Percentiles rank a stretch among this genome's conserved stretches.
phyloP scores from a whole-genome alignment of 2,888 invertebrate genomes.

The Ferrisia virgata region DNA sequence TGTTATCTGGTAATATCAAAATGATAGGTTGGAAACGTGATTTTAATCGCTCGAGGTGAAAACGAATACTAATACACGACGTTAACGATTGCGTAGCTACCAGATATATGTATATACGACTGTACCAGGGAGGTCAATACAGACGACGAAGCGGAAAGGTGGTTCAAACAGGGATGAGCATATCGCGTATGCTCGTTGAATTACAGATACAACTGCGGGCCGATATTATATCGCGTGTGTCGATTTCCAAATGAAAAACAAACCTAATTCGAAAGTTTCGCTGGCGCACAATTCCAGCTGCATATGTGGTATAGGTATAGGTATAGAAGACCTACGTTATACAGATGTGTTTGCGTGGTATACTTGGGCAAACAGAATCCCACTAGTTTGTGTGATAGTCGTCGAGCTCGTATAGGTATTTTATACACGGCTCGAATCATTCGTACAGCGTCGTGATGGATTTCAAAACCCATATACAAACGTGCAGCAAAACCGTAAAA shows the following conservation, averaged over 20 bases:
- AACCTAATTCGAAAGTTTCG: not conserved
- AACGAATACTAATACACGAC: not conserved
- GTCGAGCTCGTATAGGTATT: not conserved
- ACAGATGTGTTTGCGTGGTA: not conserved
- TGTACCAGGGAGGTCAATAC: not conserved
- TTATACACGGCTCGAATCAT: not conserved
- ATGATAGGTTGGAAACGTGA: constrained; percentile 17
- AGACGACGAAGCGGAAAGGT: not conserved
- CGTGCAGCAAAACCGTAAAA: not conserved
- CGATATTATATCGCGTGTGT: constrained; percentile 3
- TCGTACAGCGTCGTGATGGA: not conserved
- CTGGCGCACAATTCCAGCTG: not conserved
- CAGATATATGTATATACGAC: too few relatives aligned
- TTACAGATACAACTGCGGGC: not conserved
- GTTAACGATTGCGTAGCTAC: not conserved
- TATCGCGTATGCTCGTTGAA: constrained; percentile 9
- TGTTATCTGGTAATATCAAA: constrained; percentile 12
- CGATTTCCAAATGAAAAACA: constrained; percentile 7
- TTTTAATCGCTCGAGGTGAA: constrained; percentile 9
- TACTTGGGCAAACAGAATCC: not conserved
- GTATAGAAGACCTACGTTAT: too few relatives aligned
- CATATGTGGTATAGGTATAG: not conserved
- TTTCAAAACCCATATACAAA: not conserved
- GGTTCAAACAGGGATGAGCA: not conserved
- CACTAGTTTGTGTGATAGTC: not conserved